phyloP scores from a whole-genome alignment of 2,113 vertebrate genomes.

The Ia io region DNA sequence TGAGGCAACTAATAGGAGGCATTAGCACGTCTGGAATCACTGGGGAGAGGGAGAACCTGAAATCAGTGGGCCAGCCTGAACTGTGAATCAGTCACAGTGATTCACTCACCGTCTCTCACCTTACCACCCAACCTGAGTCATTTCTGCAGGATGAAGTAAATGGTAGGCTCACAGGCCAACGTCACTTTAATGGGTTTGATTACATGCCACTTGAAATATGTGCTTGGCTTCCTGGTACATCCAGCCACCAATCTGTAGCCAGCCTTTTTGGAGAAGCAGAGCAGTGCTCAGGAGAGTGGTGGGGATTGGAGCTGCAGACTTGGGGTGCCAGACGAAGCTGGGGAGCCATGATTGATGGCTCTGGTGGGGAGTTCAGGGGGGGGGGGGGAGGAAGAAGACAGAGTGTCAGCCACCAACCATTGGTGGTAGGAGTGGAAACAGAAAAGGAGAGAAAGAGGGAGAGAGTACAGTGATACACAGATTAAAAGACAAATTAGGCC shows the following conservation, averaged over 20 bases:
- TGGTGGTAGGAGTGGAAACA: background rate
- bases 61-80: slow-evolving; percentile 13
- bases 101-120: slow-evolving; percentile 11
- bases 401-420: background rate
- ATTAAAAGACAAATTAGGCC: background rate
- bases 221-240: background rate
- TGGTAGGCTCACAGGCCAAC: background rate
- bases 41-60: slow-evolving; percentile 27
- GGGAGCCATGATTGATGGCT: background rate
- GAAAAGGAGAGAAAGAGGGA: background rate
- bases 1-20: slow-evolving; percentile 57
- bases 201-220: background rate
- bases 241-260: background rate
- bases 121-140: background rate
- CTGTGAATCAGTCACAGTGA: background rate
- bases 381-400: background rate
- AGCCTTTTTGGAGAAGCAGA: slow-evolving; percentile 1
- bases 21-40: background rate
- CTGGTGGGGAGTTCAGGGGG: fast-evolving
- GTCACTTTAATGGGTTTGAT: background rate
- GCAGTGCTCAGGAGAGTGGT: background rate
- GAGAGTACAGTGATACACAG: no score
- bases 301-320: background rate
- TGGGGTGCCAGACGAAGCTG: background rate
- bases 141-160: slow-evolving; percentile 34